Base-by-base conservation (phyloP, 2,888 invertebrate genomes). In the Napeogenes sylphis region DNA sequence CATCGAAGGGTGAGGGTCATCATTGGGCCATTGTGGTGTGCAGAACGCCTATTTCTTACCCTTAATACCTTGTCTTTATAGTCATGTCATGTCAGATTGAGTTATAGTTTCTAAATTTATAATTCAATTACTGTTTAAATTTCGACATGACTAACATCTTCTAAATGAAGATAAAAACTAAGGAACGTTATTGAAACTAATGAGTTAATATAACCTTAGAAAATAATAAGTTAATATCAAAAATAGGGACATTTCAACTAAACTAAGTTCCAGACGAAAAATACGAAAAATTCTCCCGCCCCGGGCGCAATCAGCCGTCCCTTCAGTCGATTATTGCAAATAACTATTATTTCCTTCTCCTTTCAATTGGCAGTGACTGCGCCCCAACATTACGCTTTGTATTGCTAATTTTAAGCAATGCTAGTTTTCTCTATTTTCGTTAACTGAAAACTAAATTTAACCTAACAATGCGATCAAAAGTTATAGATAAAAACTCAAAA, bases 251-350 rank as follows among this genome's bases (percentile, higher is more conserved):
- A 21, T 21, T 21, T 21, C 21, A 21, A 4, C 12, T 59, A 32
- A 32, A 55, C 35, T 73, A 75, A 74, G 77, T 74, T 73, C 73
- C 66, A 70, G 68, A 69, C 77, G 21, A 79, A 84, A 83, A 84
- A 82, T 80, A 75, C 75, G 76, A 84, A 84, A 82, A 84, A 69
- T 81, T 75, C 74, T 69, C 72, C 68, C 70, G 81, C 86, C 85
- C 78, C 76, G 78, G 83, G 88, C 84, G 86, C 87, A 90, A 90
- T 90, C 89, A 90, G 81, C 81, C 88, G 77, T 87, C 90, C 90
- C 89, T 86, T 84, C 84, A 81, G 80, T 74, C 86, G 89, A 90
- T 90, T 90, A 83, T 82, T 76, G 81, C 81, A 82, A 83, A 83
- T 83, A 87, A 87, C 87, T 87, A 86, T 87, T 86, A 87, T 86